Base-by-base conservation (phyloP, 2,888 invertebrate genomes). In the Lasioglossum figueresi region DNA sequence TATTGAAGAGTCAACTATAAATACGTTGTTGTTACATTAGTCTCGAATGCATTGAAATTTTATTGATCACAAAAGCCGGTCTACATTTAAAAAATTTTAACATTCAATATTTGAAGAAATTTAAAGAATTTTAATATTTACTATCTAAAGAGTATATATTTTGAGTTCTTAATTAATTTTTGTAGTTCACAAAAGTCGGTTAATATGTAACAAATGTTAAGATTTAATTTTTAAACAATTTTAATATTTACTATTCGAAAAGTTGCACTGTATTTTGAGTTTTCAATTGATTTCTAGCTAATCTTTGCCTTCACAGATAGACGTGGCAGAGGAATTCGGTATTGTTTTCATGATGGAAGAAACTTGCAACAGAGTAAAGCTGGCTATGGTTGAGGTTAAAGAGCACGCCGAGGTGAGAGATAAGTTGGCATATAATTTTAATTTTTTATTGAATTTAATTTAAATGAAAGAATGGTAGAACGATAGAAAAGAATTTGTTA, bases 261-360 rank as follows among this genome's bases (percentile, higher is more conserved):
- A 34, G 2, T 34, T 16, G 4, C 4, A 19, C 0, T 66, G 3
- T 10, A 34, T 19, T 66, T 23, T 66, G 0, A 66, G 66, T 19
- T 66, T 19, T 10, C 1, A 2, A 6, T 31, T 31, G 52, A 23
- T 80, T 43, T 5, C 34, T 72, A 71, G 56, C 23, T 23, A 85
- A 14, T 31, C 12, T 23, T 48, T 2, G 73, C 80, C 91, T 92
- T n/a, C 89, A 96, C 87, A 95, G 95, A 66, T 87, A 6, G 94
- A 94, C 79, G 79, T 94, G 37, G 89, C 93, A 0, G 93, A 92
- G 81, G 93, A 94, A 68, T 93, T 93, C 27, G 91, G 91, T 43
- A 93, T 95, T 31, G 86, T 92, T 76, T 92, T 93, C 56, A 93
- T 95, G 93, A 87, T 94, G 40, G 95, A 95, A 68, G 94, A 95